Conservation (phyloP, 1,140 invertebrate species). For the Daktulosphaira vitifoliae region DNA sequence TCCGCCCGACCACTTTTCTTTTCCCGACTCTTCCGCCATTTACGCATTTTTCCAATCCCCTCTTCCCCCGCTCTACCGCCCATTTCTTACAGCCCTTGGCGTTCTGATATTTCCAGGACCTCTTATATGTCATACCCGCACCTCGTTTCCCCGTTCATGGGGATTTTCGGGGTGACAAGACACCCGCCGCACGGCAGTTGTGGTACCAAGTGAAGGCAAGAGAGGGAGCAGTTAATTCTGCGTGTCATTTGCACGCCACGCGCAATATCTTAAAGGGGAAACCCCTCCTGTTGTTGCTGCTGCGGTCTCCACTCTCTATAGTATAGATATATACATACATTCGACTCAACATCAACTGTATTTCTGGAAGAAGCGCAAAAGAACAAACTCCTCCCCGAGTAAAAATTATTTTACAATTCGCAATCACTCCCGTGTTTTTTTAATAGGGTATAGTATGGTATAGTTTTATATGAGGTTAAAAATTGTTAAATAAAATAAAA, state of each 20-base stretch:
- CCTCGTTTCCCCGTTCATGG: neutral
- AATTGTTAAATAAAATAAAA: too few relatives aligned
- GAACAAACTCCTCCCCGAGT: constrained; percentile 15
- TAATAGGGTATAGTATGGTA: neutral
- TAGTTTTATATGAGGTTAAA: constrained; percentile 14
- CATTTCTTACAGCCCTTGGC: neutral
- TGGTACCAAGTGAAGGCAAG: neutral
- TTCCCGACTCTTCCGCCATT: constrained; percentile 17
- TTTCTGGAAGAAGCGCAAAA: neutral
- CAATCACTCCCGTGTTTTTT: constrained; percentile 15
- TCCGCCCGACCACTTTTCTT: constrained; percentile 30
- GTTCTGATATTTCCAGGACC: constrained; percentile 25
- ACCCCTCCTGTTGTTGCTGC: neutral
- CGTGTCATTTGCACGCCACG: constrained; percentile 31
- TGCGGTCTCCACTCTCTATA: neutral
- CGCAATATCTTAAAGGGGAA: constrained; percentile 26
- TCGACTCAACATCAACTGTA: constrained; percentile 8
- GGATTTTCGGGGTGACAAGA: constrained; percentile 31
- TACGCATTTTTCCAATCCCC: constrained; percentile 28
- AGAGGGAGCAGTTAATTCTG: constrained; percentile 30
- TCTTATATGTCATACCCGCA: constrained; percentile 24
- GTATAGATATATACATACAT: neutral
- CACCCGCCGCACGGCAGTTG: neutral
- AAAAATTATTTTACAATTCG: constrained; percentile 11
- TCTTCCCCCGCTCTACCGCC: neutral